phyloP scores from a whole-genome alignment of 1,140 invertebrate species.

The Epicauta chinensis region DNA sequence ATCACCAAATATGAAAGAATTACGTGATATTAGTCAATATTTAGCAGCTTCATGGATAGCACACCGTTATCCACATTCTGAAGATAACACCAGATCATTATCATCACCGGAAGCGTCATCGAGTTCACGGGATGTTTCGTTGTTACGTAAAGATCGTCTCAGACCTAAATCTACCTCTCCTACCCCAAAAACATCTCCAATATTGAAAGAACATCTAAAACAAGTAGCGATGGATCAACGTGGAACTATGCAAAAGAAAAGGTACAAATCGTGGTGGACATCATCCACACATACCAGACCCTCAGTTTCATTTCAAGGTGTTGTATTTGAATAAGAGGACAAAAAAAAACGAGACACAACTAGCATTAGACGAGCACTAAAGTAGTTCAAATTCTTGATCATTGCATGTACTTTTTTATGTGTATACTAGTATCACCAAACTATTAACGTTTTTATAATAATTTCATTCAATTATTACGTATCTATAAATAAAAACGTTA shows the following conservation, averaged over 20 bases:
- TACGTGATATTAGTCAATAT: conserved; percentile 70
- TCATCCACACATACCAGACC: conserved; percentile 52
- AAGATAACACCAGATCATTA: conserved; percentile 57
- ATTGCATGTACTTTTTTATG: conserved; percentile 17
- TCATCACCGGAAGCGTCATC: conserved; percentile 47
- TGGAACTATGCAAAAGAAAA: conserved; percentile 44
- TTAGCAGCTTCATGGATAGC: conserved; percentile 69
- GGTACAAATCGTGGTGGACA: conserved; percentile 46
- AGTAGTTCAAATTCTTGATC: conserved; percentile 15
- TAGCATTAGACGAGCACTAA: conserved; percentile 9
- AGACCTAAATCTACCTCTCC: conserved; percentile 46
- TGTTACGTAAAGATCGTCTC: conserved; percentile 31
- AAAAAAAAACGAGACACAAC: conserved; percentile 9
- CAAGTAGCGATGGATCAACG: too few species aligned
- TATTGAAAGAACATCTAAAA: too few species aligned
- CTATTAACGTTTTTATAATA: too few species aligned
- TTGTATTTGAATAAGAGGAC: conserved; percentile 25
- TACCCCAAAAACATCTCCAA: conserved; percentile 28
- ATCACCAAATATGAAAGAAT: conserved; percentile 67
- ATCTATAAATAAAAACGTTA: too few species aligned
- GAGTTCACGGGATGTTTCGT: conserved; percentile 33
- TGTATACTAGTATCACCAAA: too few species aligned
- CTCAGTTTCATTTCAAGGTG: conserved; percentile 70
- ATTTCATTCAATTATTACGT: too few species aligned
- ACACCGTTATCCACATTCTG: conserved; percentile 60